These are phyloP conservation scores for Naso thynnoides DNA, from an alignment of 2,797 vertebrate species.

Conservation along the genomic window DNA sequence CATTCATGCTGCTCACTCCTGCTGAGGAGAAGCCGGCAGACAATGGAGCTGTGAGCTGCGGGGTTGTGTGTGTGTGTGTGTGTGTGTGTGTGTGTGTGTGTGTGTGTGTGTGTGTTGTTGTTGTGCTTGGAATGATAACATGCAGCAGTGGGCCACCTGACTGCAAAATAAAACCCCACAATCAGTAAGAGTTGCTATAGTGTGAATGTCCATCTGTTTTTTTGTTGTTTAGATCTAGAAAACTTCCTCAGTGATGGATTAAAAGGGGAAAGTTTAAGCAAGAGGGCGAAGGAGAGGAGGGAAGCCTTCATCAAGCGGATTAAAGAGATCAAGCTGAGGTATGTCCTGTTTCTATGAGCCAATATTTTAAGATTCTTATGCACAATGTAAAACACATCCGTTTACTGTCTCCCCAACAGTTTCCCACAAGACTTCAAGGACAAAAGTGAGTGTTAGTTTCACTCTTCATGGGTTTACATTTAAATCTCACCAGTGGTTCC, in stretches of 20 bases:
- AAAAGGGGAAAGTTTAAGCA: constrained; percentile 94
- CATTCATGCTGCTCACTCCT: background rate
- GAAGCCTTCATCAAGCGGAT: constrained; percentile 92
- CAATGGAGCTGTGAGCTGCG: background rate
- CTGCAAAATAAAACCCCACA: background rate
- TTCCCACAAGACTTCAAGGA: constrained; percentile 91
- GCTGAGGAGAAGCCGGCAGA: background rate
- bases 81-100: constrained; percentile 1
- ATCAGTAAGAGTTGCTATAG: background rate
- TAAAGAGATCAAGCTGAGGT: constrained; percentile 91
- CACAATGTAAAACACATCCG: background rate
- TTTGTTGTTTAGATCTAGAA: constrained; percentile 88
- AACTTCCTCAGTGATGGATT: constrained; percentile 88
- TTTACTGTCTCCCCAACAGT: constrained; percentile 82
- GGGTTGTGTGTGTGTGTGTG: background rate
- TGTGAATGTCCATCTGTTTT: background rate
- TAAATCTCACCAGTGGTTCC: constrained; percentile 3
- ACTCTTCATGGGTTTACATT: background rate
- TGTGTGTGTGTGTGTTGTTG: background rate
- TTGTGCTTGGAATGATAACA: background rate
- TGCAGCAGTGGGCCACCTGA: background rate
- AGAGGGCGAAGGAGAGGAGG: constrained; percentile 93
- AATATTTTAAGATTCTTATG: background rate
- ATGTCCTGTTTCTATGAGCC: constrained; percentile 46
- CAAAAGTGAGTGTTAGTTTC: constrained; percentile 85